Percentiles rank a stretch among this genome's conserved stretches.
These are phyloP conservation scores for Turritopsis dohrnii DNA, from an alignment of 30 jellyfish, hydroid and myxozoan genomes.

Conservation along the genomic window DNA sequence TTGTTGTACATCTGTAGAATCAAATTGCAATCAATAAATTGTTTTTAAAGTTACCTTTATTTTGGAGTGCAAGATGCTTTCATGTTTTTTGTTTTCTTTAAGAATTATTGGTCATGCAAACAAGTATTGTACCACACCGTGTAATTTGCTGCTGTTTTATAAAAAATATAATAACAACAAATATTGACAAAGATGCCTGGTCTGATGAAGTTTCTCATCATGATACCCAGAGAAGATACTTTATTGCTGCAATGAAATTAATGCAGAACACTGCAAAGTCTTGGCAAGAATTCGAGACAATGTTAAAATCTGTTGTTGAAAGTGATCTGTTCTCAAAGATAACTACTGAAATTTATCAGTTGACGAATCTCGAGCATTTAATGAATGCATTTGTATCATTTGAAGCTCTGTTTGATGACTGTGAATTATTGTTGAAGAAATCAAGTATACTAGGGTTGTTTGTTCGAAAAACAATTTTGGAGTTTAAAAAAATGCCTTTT, in stretches of 20 bases:
- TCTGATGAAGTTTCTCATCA: constrained; percentile 17
- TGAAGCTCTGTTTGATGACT: constrained; percentile 7
- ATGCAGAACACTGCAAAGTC: not conserved
- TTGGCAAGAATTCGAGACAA: constrained; percentile 15
- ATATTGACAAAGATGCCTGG: not conserved
- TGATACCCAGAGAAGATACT: constrained; percentile 11
- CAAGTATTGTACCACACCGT: constrained; percentile 8
- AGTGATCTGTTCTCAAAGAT: not conserved
- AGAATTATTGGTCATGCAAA: not conserved
- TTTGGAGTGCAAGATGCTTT: no score
- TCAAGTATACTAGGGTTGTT: constrained; percentile 42
- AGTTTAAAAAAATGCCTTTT: constrained; percentile 51
- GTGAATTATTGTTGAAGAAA: not conserved
- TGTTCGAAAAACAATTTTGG: constrained; percentile 34
- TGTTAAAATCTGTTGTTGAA: not conserved
- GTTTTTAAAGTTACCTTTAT: no score
- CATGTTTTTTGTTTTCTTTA: not conserved
- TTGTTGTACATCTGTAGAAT: no score
- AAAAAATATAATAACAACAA: not conserved
- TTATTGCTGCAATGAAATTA: constrained; percentile 2
- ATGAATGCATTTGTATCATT: not conserved
- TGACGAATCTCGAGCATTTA: constrained; percentile 8
- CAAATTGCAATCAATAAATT: no score
- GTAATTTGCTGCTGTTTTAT: not conserved
- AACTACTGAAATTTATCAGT: not conserved